phyloP scores from a whole-genome alignment of 2,797 vertebrate species.

The Phylloscopus collybita region DNA sequence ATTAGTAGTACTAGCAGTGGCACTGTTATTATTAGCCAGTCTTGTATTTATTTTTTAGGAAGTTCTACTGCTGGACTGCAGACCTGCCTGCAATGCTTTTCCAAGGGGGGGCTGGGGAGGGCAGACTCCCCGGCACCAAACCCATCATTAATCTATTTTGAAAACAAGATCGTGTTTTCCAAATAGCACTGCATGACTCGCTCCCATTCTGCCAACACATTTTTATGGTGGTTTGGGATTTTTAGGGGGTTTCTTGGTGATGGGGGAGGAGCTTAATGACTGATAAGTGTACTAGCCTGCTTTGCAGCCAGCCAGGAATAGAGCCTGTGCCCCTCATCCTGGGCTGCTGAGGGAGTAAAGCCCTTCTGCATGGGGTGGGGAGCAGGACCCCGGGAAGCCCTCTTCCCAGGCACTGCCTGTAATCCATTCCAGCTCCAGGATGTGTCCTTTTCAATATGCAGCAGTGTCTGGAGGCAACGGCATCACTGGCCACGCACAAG shows the following conservation, averaged over 20 bases:
- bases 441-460: accelerated
- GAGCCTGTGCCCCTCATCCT: background rate
- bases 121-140: conserved; percentile 46
- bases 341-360: background rate
- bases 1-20: conserved; percentile 26
- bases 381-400: accelerated
- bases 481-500: accelerated
- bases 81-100: conserved; percentile 25
- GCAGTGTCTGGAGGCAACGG: accelerated
- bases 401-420: background rate
- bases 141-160: conserved; percentile 51
- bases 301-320: background rate
- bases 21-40: conserved; percentile 60
- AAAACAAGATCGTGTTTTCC: conserved; percentile 62
- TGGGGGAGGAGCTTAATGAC: conserved; percentile 14
- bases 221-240: conserved; percentile 59
- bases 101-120: background rate
- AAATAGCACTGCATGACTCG: conserved; percentile 49
- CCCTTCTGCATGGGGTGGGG: background rate
- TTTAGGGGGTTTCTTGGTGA: conserved; percentile 63
- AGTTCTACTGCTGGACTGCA: conserved; percentile 26
- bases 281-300: background rate
- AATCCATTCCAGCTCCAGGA: background rate
- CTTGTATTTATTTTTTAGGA: conserved; percentile 49
- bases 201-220: background rate